Conservation (phyloP, 2,797 vertebrate genomes). For the Hippopotamyrus pictus region DNA sequence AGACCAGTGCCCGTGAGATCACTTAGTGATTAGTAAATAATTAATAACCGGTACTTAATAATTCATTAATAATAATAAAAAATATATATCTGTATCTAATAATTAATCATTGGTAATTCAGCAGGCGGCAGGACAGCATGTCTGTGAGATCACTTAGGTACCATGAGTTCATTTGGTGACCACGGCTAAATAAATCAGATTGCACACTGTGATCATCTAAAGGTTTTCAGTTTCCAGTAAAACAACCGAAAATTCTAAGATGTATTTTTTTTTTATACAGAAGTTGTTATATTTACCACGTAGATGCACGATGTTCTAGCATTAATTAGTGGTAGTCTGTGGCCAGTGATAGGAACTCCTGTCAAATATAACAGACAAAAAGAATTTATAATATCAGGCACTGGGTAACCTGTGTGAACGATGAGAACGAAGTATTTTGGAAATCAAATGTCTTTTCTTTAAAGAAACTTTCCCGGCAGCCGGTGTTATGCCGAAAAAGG, state of each 20-base stretch:
- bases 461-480: background rate
- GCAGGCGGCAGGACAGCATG: background rate
- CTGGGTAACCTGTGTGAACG: background rate
- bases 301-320: background rate
- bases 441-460: background rate
- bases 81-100: background rate
- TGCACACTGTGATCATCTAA: background rate
- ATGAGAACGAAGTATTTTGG: background rate
- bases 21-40: background rate
- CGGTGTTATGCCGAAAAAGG: too few relatives aligned
- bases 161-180: background rate
- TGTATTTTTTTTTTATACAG: background rate
- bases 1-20: background rate
- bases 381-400: background rate
- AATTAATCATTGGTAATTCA: background rate
- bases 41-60: background rate
- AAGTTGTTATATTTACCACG: background rate
- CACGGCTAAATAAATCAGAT: background rate
- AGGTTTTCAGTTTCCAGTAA: background rate
- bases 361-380: background rate
- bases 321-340: background rate
- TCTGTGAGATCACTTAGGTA: background rate
- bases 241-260: background rate
- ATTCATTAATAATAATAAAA: background rate
- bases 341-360: background rate